phyloP scores from a whole-genome alignment of 2,888 invertebrate genomes.

The Eustalomyia histrio region DNA sequence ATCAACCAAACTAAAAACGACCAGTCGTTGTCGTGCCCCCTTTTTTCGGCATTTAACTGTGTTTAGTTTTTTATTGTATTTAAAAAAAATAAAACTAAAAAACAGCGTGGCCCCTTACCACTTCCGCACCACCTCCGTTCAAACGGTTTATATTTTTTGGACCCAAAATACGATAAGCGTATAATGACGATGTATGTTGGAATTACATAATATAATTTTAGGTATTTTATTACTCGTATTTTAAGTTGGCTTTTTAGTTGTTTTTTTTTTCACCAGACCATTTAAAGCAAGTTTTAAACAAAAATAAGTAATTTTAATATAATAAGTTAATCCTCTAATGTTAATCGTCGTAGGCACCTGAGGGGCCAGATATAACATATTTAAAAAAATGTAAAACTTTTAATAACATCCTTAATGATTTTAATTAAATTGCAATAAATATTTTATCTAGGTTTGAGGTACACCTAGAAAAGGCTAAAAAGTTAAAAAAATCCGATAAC shows the following conservation, averaged over 20 bases:
- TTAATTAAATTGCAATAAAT: too few relatives aligned
- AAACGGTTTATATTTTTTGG: slow-evolving; percentile 43
- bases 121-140: slow-evolving; percentile 36
- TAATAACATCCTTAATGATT: too few relatives aligned
- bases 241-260: slow-evolving; percentile 6
- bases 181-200: slow-evolving; percentile 47
- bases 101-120: slow-evolving; percentile 32
- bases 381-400: too few relatives aligned
- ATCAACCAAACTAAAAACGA: slow-evolving; percentile 21
- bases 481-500: too few relatives aligned
- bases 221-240: not conserved
- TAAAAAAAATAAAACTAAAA: slow-evolving; percentile 15
- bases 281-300: slow-evolving; percentile 3
- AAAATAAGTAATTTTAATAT: too few relatives aligned
- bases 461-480: too few relatives aligned
- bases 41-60: slow-evolving; percentile 48
- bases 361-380: too few relatives aligned
- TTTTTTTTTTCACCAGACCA: slow-evolving; percentile 23
- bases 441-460: too few relatives aligned
- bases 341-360: too few relatives aligned
- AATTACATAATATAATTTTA: slow-evolving; percentile 54
- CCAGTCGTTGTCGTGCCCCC: slow-evolving; percentile 55
- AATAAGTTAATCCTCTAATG: too few relatives aligned
- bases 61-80: slow-evolving; percentile 15
- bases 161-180: slow-evolving; percentile 26